phyloP scores from a whole-genome alignment of 2,888 invertebrate species.

The Acleris sparsana region DNA sequence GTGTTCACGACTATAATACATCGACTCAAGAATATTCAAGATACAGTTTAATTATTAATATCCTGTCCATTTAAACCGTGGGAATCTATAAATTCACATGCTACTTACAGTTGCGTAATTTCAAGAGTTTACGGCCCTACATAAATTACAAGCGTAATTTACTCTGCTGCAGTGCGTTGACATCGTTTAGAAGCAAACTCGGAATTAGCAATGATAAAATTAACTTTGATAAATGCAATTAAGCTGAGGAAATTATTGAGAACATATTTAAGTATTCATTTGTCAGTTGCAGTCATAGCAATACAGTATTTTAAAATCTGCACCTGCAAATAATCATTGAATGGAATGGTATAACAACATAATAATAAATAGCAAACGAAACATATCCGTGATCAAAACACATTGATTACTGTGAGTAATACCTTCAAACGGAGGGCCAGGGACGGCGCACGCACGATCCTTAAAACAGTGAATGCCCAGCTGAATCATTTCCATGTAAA shows the following conservation, averaged over 20 bases:
- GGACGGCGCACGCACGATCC: slow-evolving; percentile 33
- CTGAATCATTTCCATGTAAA: too few species aligned
- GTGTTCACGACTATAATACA: slow-evolving; percentile 37
- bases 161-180: slow-evolving; percentile 24
- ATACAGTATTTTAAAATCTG: slow-evolving; percentile 3
- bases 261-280: too few species aligned
- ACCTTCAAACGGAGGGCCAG: slow-evolving; percentile 29
- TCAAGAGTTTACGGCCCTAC: slow-evolving; percentile 17
- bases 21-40: slow-evolving; percentile 10
- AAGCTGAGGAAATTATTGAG: too few species aligned
- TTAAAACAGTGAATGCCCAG: background rate
- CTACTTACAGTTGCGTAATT: slow-evolving; percentile 23
- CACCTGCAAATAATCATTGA: slow-evolving; percentile 7
- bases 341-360: slow-evolving; percentile 6
- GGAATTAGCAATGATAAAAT: slow-evolving; percentile 18
- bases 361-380: slow-evolving; percentile 18
- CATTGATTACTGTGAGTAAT: slow-evolving; percentile 35
- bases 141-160: slow-evolving; percentile 30
- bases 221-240: slow-evolving; percentile 6
- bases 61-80: slow-evolving; percentile 23
- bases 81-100: slow-evolving; percentile 34
- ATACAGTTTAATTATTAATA: slow-evolving; percentile 24
- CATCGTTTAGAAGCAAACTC: slow-evolving; percentile 15
- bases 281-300: too few species aligned
- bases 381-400: slow-evolving; percentile 28